Base-by-base conservation (phyloP, 2,888 invertebrate genomes). In the Rhaphigaster nebulosa region DNA sequence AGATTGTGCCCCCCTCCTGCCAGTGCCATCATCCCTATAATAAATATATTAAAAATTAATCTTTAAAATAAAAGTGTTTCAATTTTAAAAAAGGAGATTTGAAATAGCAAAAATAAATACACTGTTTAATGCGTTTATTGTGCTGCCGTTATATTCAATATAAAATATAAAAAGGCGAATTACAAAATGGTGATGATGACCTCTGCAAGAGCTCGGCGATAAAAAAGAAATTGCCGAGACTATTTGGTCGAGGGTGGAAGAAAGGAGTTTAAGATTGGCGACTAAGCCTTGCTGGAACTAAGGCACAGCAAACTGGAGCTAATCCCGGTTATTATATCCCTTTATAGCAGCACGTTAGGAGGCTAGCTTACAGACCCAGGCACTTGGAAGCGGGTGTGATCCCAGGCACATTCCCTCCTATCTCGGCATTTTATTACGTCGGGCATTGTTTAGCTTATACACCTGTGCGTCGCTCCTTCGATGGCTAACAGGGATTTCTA, bases 301-400 rank as follows among this genome's bases (percentile, higher is more conserved):
- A 84, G 45, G 84, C 84, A 84, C 41, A 84, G n/a, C 84, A 84
- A 84, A 84, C 41, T 84, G 15, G 45, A 84, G 84, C 45, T 84
- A 45, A 84, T 84, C 84, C 84, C 84, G n/a, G 84, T 84, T 84
- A 84, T 84, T 84, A 84, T 84, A 84, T 84, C 45, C 41, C 84
- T 45, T 84, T 84, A 84, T 84, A n/a, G 84, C n/a, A 84, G 84
- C 26, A 84, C 84, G 12, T 84, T 84, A 84, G 41, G n/a, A 41
- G 45, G 84, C 45, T 8, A 8, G 34, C 84, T 84, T 84, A 45
- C 80, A 80, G 23, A 80, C 84, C 45, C n/a, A 84, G 84, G 84
- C 41, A 84, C 84, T 84, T 45, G 84, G 84, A 45, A 45, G 45
- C 26, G 23, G 84, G 84, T 45, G n/a, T 41, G 45, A 84, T 45